Evolutionary conservation across 2,888 invertebrate species (phyloP), one percentile per base, ranked within the genome.

Genomic region (Apomyelois bistriatella): DNA sequence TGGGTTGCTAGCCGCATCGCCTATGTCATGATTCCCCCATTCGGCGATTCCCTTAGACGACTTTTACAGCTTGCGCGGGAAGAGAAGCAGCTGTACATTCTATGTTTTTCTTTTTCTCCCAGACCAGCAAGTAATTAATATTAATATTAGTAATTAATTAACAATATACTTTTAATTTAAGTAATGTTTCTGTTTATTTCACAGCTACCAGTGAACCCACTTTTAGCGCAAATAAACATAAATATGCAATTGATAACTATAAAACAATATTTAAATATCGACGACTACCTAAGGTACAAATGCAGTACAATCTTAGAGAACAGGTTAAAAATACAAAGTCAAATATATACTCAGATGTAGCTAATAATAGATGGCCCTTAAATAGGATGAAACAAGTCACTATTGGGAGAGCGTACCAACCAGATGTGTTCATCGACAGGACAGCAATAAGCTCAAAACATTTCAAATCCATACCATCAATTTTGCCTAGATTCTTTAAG

Each of bases 231-330:
- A 57, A 64, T 40, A 56, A 68, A 28, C 67, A 70, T 10, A 69
- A 76, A 22, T 80, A 79, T 48, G 66, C 76, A 1, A 78, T 85
- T 36, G 80, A 85, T 12, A 72, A 73, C 59, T 82, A 77, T 43
- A 79, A 69, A 49, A 63, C 73, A 38, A 54, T 82, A 8, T 73
- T 75, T 1, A 84, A 81, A 66, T 75, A 77, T 53, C 82, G 72
- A 54, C 80, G 74, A 60, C 56, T 71, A 51, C 85, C 86, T 9
- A 80, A 76, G 63, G 65, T 84, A 4, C 72, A 85, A 60, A 59
- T 87, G n/a, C 75, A 68, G 54, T 85, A 87, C 43, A 82, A 82
- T 55, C 64, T 83, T 35, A 68, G 80, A 35, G 85, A 88, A 54
- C 82, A 84, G 59, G 74, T 85, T 0, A 86, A 76, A 57, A 76